A percentile compares a stretch with the other conserved stretches of the same genome.
These are phyloP conservation scores for Anthopleura xanthogrammica DNA, from an alignment of 92 coral and sea anemone species.

Conservation along the genomic window DNA sequence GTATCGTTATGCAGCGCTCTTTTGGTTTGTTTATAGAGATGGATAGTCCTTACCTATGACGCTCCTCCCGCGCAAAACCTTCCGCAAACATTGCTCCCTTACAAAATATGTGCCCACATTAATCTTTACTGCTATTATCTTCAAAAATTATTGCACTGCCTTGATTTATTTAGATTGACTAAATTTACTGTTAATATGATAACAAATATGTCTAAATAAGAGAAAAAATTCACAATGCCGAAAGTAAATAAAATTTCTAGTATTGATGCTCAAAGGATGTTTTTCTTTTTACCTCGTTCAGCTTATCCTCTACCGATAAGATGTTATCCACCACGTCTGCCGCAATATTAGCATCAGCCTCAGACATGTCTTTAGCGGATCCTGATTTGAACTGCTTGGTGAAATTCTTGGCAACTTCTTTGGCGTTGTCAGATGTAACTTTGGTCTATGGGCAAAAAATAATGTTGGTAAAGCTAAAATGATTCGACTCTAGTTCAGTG, in stretches of 20 bases:
- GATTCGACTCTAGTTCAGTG: background rate
- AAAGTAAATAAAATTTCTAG: background rate
- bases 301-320: constrained; percentile 30
- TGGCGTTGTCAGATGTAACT: constrained; percentile 49
- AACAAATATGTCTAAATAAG: background rate
- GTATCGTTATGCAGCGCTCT: too few species aligned
- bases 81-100: too few species aligned
- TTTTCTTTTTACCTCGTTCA: constrained; percentile 58
- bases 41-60: too few species aligned
- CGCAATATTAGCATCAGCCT: constrained; percentile 65
- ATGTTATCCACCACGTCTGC: constrained; percentile 57
- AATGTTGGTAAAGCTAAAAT: background rate
- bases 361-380: constrained; percentile 50
- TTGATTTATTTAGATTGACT: too few species aligned
- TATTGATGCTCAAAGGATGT: background rate
- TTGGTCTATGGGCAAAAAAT: constrained; percentile 18
- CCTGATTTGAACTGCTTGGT: constrained; percentile 39
- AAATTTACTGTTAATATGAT: too few species aligned
- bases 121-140: too few species aligned
- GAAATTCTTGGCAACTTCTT: constrained; percentile 50
- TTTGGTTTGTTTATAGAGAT: too few species aligned
- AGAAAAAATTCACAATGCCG: too few species aligned
- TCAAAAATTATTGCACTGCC: too few species aligned
- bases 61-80: too few species aligned
- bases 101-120: too few species aligned